Evolutionary conservation across 2,888 invertebrate genomes (phyloP).

Genomic region (Drosophila aldrichi): DNA sequence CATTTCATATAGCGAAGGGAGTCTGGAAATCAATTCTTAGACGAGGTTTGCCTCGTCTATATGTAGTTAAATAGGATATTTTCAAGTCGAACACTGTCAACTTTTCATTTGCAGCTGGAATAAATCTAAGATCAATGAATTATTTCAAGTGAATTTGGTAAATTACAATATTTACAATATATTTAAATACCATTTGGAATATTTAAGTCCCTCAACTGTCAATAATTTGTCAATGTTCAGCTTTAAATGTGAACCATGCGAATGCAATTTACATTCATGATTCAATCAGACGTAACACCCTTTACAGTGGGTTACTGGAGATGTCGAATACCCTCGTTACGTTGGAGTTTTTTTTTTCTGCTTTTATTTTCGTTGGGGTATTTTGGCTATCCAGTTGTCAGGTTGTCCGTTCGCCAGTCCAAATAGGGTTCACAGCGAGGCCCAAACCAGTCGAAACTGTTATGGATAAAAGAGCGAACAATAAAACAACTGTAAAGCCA

Average conservation of each 20-base stretch:
- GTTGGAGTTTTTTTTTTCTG: neutral
- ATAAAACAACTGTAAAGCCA: conserved; percentile 18
- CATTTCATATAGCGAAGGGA: too few species aligned
- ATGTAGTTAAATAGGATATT: neutral
- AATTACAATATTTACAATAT: conserved; percentile 35
- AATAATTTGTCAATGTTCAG: conserved; percentile 46
- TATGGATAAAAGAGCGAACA: conserved; percentile 5
- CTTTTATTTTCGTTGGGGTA: conserved; percentile 14
- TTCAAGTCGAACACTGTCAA: neutral
- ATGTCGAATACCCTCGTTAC: conserved; percentile 32
- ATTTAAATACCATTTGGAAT: conserved; percentile 45
- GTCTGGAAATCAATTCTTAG: too few species aligned
- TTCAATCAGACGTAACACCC: conserved; percentile 10
- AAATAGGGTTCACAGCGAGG: conserved; percentile 27
- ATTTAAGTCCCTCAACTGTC: conserved; percentile 59
- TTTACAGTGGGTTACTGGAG: conserved; percentile 25
- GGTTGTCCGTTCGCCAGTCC: conserved; percentile 29
- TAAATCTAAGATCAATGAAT: too few species aligned
- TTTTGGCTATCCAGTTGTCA: conserved; percentile 31
- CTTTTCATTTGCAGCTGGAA: too few species aligned
- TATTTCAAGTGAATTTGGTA: neutral
- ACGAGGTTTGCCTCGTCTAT: too few species aligned
- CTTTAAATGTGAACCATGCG: neutral
- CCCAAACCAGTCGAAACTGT: conserved; percentile 22
- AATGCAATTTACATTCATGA: conserved; percentile 15